A percentile compares a stretch with the other conserved stretches of the same genome.
Conservation (phyloP, 2,113 vertebrate species). For the Cacatua alba region DNA sequence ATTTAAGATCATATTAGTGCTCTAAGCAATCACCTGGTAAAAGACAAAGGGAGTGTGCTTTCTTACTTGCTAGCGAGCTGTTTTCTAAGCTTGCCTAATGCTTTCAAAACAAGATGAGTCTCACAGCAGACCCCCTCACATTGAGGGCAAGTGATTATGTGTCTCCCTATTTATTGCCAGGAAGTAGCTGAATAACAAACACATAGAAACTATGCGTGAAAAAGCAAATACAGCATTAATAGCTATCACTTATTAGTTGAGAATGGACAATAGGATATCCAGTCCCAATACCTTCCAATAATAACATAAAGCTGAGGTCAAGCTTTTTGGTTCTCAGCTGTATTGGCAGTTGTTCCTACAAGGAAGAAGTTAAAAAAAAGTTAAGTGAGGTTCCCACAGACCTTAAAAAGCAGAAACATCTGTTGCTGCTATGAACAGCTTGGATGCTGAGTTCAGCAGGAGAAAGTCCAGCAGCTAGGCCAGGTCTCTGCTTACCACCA, state of each 20-base stretch:
- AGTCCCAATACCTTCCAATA: neutral
- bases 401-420: constrained; percentile 73
- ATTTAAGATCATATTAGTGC: neutral
- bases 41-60: neutral
- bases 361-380: neutral
- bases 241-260: neutral
- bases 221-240: constrained; percentile 49
- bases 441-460: constrained; percentile 39
- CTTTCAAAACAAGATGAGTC: neutral
- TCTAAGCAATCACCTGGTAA: neutral
- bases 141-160: constrained; percentile 1
- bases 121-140: neutral
- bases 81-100: neutral
- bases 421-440: constrained; percentile 49
- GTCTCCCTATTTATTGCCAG: constrained; percentile 21
- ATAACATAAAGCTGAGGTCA: constrained; percentile 52
- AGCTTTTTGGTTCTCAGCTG: constrained; percentile 25
- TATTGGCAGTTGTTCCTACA: constrained; percentile 47
- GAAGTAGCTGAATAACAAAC: constrained; percentile 37
- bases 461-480: constrained; percentile 47
- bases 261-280: constrained; percentile 29
- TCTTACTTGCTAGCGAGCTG: neutral
- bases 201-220: neutral
- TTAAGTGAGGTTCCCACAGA: constrained; percentile 66
- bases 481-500: constrained; percentile 33